Base-by-base conservation (phyloP, 2,113 vertebrate species). In the Pseudopipra pipra region DNA sequence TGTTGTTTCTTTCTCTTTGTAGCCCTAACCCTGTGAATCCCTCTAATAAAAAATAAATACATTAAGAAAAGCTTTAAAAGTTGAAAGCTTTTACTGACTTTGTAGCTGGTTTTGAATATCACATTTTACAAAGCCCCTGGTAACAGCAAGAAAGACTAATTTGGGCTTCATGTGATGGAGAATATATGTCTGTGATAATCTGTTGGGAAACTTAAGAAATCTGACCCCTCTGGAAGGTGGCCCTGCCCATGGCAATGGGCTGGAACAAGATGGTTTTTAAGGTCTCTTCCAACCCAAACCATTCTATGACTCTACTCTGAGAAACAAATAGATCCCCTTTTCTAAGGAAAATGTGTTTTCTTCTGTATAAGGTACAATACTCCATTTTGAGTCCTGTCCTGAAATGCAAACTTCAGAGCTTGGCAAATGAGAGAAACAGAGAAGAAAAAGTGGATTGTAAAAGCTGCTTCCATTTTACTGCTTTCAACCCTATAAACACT, bases 391-490 rank as follows among this genome's bases (percentile, higher is more conserved):
- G 30, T 81, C 90, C 65, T 71, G 39, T 59, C 65, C 72, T 81
- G 89, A 95, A 87, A 67, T 31, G 47, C 56, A 87, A 77, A 88
- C 63, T 88, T 74, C 51, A 20, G 59, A 84, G 56, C 59, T 66
- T 67, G 49, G 92, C 47, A 83, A 93, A 74, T 11, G 70, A 89
- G 89, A 68, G 43, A 75, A 95, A 81, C 17, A 75, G 67, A 83
- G 46, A 76, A 62, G 49, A 74, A 33, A 84, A 90, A 93, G 56
- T 30, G 51, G 63, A 52, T 25, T 95, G 86, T 84, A 84, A 92
- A 93, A 90, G 12, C 89, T 89, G 52, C 76, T 95, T 86, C 85
- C 30, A 18, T 71, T 92, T 95, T 58, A 71, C 61, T 85, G 47
- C 84, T 81, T 75, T 78, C 80, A 5, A 1, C 72, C 70, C 77